Base-by-base conservation (phyloP, 1,140 invertebrate species). In the Grapholita molesta region DNA sequence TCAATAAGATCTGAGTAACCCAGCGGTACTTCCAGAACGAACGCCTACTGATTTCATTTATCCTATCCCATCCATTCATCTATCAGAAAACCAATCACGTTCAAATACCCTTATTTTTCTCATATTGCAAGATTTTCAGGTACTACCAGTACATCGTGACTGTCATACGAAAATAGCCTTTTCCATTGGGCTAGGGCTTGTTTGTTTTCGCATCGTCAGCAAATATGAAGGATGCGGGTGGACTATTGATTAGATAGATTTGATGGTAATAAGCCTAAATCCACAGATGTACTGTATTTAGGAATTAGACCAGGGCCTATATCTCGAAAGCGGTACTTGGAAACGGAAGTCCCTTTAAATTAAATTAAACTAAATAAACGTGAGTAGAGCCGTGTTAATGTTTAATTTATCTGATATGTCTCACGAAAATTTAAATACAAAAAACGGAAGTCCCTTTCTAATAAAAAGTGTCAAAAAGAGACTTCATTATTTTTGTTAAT, bases 11-110 rank as follows among this genome's bases (percentile, higher is more conserved):
- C 42, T 2, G 35, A 21, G 7, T 21, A 21, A 15, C 15, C 42
- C 1, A 48, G 1, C 18, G 8, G 21, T 9, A 48, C 42, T 18
- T n/a, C 4, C 23, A 61, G 11, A 48, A 25, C 23, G 21, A 2
- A n/a, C 3, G 9, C 42, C 2, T 15, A 48, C 42, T 48, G 42
- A 48, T 48, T 48, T 48, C 42, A 48, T 48, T 48, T 48, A 48
- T 48, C 18, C 9, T 18, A 21, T 48, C 42, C 18, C 42, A 21
- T 9, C 15, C 35, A 38, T 53, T 23, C 15, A 24, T 55, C 21
- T 28, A 55, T 55, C 24, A 55, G 53, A 61, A 61, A 61, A 61
- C 55, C 24, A 61, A 61, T 61, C 55, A 61, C 55, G 55, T 61
- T 61, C 55, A 18, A 61, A 61, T 28, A 61, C n/a, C 55, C n/a